These are phyloP conservation scores for Ophraella communa DNA, from an alignment of 2,888 invertebrate genomes.

Conservation along the genomic window DNA sequence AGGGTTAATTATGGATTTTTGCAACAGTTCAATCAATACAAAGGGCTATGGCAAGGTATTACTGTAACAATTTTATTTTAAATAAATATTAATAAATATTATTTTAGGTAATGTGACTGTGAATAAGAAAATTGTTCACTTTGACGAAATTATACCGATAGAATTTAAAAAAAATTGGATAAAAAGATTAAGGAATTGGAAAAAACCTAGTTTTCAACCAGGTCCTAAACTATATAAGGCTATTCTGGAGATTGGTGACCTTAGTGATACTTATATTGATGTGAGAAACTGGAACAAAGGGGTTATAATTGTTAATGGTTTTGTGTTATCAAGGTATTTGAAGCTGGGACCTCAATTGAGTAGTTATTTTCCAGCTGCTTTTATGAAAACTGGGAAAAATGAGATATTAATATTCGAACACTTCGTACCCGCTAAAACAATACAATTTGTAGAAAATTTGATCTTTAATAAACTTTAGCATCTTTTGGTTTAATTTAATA, in stretches of 20 bases:
- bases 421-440: conserved; percentile 42
- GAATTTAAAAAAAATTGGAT: conserved; percentile 62
- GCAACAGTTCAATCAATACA: conserved; percentile 57
- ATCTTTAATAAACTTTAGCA: conserved; percentile 16
- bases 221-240: conserved; percentile 68
- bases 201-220: conserved; percentile 76
- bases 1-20: conserved; percentile 67
- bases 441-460: conserved; percentile 43
- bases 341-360: conserved; percentile 81
- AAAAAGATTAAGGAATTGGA: conserved; percentile 52
- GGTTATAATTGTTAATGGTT: conserved; percentile 81
- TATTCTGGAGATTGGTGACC: conserved; percentile 59
- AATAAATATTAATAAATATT: too few relatives aligned
- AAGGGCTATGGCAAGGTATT: conserved; percentile 58
- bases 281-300: conserved; percentile 86
- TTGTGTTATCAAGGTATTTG: conserved; percentile 84
- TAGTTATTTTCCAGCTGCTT: conserved; percentile 80
- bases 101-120: conserved; percentile 57
- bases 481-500: not conserved
- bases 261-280: conserved; percentile 79
- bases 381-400: conserved; percentile 65
- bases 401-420: conserved; percentile 57
- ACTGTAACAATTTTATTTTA: not conserved
- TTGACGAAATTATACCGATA: conserved; percentile 58
- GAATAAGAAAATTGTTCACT: conserved; percentile 57